Evolutionary conservation across 2,797 vertebrate genomes (phyloP).

Genomic region (Paedocypris micromegethes): DNA sequence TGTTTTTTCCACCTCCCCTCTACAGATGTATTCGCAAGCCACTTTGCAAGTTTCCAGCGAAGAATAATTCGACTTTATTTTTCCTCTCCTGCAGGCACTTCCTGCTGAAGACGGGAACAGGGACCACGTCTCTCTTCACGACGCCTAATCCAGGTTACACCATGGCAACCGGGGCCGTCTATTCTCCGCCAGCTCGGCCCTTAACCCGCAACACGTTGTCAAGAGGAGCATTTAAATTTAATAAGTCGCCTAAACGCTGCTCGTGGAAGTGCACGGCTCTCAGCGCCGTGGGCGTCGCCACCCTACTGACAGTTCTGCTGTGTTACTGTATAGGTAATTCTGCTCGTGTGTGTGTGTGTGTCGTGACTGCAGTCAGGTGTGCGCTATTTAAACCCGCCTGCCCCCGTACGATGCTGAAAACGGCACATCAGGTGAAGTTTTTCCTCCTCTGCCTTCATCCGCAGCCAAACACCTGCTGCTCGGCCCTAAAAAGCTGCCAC

Average conservation of each 20-base stretch:
- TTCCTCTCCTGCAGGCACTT: constrained; percentile 77
- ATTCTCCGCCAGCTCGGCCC: constrained; percentile 94
- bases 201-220: constrained; percentile 92
- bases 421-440: constrained; percentile 58
- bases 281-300: constrained; percentile 88
- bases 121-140: constrained; percentile 95
- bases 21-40: too few relatives aligned
- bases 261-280: constrained; percentile 98
- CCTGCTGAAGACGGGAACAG: constrained; percentile 98
- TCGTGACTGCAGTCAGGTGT: constrained; percentile 49
- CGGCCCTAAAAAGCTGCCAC: constrained; percentile 57
- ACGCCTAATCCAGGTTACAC: constrained; percentile 96
- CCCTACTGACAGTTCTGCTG: constrained; percentile 89
- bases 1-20: neutral
- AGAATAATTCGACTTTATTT: constrained; percentile 3
- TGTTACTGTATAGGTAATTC: constrained; percentile 94
- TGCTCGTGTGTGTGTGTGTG: constrained; percentile 22
- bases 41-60: too few relatives aligned
- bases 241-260: constrained; percentile 96
- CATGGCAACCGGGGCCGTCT: constrained; percentile 96
- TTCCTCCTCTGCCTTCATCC: constrained; percentile 60
- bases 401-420: constrained; percentile 32
- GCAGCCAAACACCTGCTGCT: constrained; percentile 63
- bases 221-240: constrained; percentile 97
- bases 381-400: constrained; percentile 50